These are phyloP conservation scores for Andrena camellia DNA, from an alignment of 2,888 invertebrate genomes.

Conservation along the genomic window DNA sequence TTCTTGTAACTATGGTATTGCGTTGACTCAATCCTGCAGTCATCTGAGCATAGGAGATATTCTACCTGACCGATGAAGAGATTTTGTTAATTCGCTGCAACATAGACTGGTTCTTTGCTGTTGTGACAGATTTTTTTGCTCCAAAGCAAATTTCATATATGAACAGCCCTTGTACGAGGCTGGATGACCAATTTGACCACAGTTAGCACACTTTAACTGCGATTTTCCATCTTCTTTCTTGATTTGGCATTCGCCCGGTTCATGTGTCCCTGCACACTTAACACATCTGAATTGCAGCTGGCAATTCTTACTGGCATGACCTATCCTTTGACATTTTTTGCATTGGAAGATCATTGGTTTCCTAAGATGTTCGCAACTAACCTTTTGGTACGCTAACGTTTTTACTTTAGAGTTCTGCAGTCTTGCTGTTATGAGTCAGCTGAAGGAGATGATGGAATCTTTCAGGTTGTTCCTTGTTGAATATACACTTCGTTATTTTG, in stretches of 20 bases:
- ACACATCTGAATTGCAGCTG: background rate
- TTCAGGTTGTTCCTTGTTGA: background rate
- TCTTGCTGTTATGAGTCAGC: background rate
- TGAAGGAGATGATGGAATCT: background rate
- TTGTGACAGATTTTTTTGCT: background rate
- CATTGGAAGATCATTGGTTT: background rate
- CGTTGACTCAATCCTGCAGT: too few relatives aligned
- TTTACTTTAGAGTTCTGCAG: background rate
- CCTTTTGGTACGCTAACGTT: background rate
- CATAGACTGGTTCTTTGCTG: background rate
- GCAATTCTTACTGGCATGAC: background rate
- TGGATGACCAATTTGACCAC: background rate
- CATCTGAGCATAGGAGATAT: background rate
- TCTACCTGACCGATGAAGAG: background rate
- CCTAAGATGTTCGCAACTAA: background rate
- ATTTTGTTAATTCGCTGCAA: background rate
- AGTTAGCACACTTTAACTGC: background rate
- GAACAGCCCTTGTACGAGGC: background rate
- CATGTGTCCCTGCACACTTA: background rate
- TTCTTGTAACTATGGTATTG: too few relatives aligned
- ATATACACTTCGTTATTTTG: background rate
- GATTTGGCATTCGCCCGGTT: background rate
- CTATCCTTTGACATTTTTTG: constrained; percentile 5
- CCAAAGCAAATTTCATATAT: background rate
- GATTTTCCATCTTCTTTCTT: background rate